A percentile compares a stretch with the other conserved stretches of the same genome.
Conservation (phyloP, 64 coral and sea anemone species). For the Pocillopora damicornis region DNA sequence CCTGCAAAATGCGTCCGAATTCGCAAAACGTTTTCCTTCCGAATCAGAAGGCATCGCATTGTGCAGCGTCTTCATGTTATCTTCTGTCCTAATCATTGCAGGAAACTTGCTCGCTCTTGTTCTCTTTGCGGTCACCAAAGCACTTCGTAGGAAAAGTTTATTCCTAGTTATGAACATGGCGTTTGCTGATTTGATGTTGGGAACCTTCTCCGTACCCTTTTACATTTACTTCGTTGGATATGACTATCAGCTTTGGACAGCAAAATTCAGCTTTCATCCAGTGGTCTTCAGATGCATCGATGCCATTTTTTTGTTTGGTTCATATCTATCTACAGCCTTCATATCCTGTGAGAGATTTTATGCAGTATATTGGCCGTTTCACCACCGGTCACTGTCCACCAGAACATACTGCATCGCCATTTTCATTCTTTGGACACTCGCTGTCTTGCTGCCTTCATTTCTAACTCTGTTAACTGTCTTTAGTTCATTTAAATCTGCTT, state of each 20-base stretch:
- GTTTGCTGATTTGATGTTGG: neutral
- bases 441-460: neutral
- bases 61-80: neutral
- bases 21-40: neutral
- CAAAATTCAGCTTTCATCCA: neutral
- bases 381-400: neutral
- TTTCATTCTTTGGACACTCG: neutral
- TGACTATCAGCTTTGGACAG: neutral
- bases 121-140: neutral
- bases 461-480: neutral
- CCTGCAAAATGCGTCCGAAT: neutral
- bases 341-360: neutral
- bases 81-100: neutral
- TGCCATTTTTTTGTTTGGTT: neutral
- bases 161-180: constrained; percentile 1
- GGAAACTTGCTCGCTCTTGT: constrained; percentile 6
- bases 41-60: neutral
- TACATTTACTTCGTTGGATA: neutral
- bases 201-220: neutral
- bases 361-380: neutral
- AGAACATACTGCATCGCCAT: neutral
- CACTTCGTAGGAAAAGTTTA: neutral
- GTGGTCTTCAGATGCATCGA: neutral
- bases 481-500: neutral
- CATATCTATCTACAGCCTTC: neutral